These are phyloP conservation scores for Heliothis peltigera DNA, from an alignment of 2,888 invertebrate genomes.

Conservation along the genomic window DNA sequence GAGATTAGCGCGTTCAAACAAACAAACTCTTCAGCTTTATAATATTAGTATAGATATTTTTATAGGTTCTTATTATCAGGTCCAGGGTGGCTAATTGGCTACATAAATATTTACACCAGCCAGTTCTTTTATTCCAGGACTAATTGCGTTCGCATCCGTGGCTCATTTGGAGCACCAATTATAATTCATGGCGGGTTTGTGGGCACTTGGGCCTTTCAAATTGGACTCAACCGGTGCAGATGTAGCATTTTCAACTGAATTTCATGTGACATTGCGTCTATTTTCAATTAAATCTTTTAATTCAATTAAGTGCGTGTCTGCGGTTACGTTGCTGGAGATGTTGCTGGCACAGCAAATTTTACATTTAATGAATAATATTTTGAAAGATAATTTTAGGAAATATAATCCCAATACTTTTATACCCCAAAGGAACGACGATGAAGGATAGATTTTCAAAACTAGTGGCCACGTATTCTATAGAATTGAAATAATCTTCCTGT, in stretches of 20 bases:
- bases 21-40: too few species aligned
- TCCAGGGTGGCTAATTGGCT: slow-evolving; percentile 6
- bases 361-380: background rate
- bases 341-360: background rate
- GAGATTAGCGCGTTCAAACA: too few species aligned
- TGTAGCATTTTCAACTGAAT: slow-evolving; percentile 3
- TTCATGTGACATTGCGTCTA: background rate
- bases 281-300: background rate
- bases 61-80: background rate
- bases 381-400: background rate
- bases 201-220: slow-evolving; percentile 19
- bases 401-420: too few species aligned
- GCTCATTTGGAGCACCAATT: slow-evolving; percentile 63
- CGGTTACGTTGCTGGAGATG: background rate
- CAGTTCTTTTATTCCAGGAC: slow-evolving; percentile 26
- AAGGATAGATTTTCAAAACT: too few species aligned
- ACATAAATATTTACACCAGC: slow-evolving; percentile 32
- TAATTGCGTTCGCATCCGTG: slow-evolving; percentile 56
- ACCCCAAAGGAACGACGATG: too few species aligned
- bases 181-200: slow-evolving; percentile 49
- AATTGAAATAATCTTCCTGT: background rate
- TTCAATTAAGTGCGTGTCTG: background rate
- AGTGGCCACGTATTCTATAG: too few species aligned
- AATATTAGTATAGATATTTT: background rate
- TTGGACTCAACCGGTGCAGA: slow-evolving; percentile 14